Evolutionary conservation across 2,113 vertebrate species (phyloP).

Genomic region (Centrocercus urophasianus): DNA sequence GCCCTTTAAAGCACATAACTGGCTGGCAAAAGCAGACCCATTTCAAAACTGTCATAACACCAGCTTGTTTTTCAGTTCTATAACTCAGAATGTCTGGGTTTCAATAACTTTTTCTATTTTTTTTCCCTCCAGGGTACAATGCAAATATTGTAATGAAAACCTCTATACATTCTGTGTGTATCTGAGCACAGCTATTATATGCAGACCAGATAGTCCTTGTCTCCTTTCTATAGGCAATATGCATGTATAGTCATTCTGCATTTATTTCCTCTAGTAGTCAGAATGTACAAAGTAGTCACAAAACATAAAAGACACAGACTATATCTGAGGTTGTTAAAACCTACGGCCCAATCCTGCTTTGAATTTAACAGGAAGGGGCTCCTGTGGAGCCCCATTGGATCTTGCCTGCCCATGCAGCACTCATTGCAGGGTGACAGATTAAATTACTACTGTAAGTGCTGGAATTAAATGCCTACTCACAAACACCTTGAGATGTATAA

Average conservation of each 20-base stretch:
- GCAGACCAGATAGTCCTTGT: neutral
- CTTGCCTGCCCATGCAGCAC: neutral
- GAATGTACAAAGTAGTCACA: constrained; percentile 5
- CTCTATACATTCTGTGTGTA: neutral
- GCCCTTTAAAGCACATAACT: constrained; percentile 63
- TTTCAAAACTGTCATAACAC: constrained; percentile 70
- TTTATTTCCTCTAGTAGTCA: neutral
- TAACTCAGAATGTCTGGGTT: constrained; percentile 68
- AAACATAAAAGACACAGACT: neutral
- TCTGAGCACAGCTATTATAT: neutral
- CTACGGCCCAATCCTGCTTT: neutral
- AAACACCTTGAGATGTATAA: neutral
- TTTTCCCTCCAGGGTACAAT: constrained; percentile 33
- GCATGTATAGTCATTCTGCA: neutral
- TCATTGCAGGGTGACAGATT: neutral
- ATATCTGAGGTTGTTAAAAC: neutral
- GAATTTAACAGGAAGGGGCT: neutral
- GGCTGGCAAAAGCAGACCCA: constrained; percentile 48
- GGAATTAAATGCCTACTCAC: neutral
- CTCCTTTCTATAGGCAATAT: neutral
- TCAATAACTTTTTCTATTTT: constrained; percentile 35
- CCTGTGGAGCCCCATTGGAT: neutral
- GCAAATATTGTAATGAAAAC: constrained; percentile 42
- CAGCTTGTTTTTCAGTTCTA: constrained; percentile 67
- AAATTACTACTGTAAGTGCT: neutral